Evolutionary conservation across 2,113 vertebrate genomes (phyloP).

Genomic region (Megalops atlanticus): DNA sequence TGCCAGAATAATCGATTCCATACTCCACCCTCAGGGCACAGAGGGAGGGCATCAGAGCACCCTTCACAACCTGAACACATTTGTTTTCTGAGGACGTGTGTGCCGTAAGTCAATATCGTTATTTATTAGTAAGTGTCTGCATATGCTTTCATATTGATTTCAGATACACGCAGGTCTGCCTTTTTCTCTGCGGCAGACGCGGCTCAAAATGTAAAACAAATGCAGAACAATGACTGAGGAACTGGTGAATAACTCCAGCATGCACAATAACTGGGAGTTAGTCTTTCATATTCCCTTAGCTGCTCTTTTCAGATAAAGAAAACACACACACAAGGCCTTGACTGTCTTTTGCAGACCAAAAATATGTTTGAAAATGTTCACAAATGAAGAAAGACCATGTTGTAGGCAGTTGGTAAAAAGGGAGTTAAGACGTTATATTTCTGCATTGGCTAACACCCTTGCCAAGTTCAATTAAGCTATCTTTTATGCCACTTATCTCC

Average conservation of each 20-base stretch:
- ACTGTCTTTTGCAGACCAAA: background rate
- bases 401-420: background rate
- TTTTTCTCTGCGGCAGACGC: background rate
- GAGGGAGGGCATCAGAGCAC: background rate
- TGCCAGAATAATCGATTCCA: background rate
- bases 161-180: background rate
- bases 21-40: background rate
- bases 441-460: background rate
- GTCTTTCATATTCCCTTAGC: background rate
- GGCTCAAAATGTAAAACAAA: background rate
- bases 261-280: background rate
- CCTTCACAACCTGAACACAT: background rate
- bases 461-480: background rate
- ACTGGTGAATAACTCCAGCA: background rate
- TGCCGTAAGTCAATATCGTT: background rate
- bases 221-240: background rate
- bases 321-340: background rate
- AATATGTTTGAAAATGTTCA: too few species aligned
- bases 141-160: conserved; percentile 8
- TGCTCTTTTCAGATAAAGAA: background rate
- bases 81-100: background rate
- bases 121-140: background rate
- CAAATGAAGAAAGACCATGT: background rate
- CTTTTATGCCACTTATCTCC: background rate
- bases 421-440: background rate